Base-by-base conservation (phyloP, 2,113 vertebrate species). In the Myotis lucifugus region DNA sequence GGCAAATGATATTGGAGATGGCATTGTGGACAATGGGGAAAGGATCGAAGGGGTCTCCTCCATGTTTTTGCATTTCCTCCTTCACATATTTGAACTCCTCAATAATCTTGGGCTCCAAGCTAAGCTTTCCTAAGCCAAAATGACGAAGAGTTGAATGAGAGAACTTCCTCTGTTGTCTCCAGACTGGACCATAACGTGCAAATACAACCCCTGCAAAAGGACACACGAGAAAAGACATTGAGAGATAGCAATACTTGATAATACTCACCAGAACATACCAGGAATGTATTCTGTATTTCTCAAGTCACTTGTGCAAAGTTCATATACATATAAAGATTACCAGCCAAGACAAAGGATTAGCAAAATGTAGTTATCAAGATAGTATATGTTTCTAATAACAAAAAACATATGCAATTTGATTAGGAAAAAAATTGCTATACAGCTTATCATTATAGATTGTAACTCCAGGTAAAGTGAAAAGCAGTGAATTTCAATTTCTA, bases 1-100 rank as follows among this genome's bases (percentile, higher is more conserved):
- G 99, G 84, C 99, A 99, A 94, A 99, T 99, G 66, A 99, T 98
- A 4, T 99, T 99, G 48, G 99, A 99, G 83, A 99, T 99, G 0
- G 99, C 98, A 0, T 98, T 99, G 95, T 98, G 98, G 93, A 99
- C 98, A 5, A 99, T 97, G 0, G 99, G 98, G 25, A 98, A 98
- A 9, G 98, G 98, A 86, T 98, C 98, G 85, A 99, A 99, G 0
- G 98, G 78, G 32, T 98, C 84, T 8, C 96, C 76, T 0, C 98
- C 98, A 0, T 98, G 98, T 40, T 97, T 98, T 64, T 98, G 96
- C 96, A 99, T 98, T 92, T 99, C 99, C 1, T 97, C 97, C 91
- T 99, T 99, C 92, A 99, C 96, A 2, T 98, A 98, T 3, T 95
- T 96, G 93, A 99, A 98, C 88, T 99, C 99, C 66, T 99, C 98